Percentiles rank a stretch among this genome's conserved stretches.
Evolutionary conservation across 2,113 vertebrate species (phyloP).

Genomic region (Stictonetta naevosa): DNA sequence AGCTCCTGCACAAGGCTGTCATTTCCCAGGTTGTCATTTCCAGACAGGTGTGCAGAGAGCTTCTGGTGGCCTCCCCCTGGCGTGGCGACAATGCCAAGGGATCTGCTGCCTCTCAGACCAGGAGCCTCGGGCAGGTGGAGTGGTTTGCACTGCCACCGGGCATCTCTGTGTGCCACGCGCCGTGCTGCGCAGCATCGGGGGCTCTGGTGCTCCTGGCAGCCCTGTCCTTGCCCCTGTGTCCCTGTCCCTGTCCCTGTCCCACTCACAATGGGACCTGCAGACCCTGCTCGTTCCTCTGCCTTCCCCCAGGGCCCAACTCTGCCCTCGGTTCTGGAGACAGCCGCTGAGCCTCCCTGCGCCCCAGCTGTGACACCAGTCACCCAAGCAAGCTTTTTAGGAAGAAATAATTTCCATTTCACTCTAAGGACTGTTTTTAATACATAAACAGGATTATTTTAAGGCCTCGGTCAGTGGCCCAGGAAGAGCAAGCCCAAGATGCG

Average conservation of each 20-base stretch:
- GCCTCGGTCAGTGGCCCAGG: not conserved
- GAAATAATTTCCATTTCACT: not conserved
- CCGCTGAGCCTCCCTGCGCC: not conserved
- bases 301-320: not conserved
- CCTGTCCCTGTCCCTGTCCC: not conserved
- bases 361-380: rapidly evolving
- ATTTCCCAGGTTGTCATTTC: not conserved
- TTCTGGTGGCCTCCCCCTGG: not conserved
- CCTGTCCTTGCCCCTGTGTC: not conserved
- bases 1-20: not conserved
- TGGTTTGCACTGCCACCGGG: rapidly evolving
- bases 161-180: rapidly evolving
- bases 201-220: not conserved
- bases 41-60: not conserved
- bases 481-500: not conserved
- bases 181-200: rapidly evolving
- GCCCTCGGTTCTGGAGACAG: not conserved
- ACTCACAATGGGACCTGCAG: not conserved
- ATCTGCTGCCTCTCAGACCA: not conserved
- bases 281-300: not conserved
- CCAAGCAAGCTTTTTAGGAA: not conserved
- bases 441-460: constrained; percentile 10
- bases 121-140: not conserved
- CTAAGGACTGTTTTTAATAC: not conserved
- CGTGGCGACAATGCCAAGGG: rapidly evolving